phyloP scores from a whole-genome alignment of 2,888 invertebrate species.

The Morpho achilles region DNA sequence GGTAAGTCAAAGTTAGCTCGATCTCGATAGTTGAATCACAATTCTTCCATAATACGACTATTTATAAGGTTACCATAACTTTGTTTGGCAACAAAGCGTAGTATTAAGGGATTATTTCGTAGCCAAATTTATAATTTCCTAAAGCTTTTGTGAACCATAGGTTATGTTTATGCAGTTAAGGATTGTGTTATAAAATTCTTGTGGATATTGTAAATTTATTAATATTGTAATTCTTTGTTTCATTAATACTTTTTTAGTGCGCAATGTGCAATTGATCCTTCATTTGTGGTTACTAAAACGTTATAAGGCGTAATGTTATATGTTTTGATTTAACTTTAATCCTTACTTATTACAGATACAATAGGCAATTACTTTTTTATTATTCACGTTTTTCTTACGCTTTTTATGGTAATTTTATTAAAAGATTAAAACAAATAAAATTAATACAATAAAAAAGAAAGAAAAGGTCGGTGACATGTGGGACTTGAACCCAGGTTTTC shows the following conservation, averaged over 20 bases:
- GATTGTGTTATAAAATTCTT: slow-evolving; percentile 47
- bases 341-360: no score
- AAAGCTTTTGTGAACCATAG: slow-evolving; percentile 42
- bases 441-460: no score
- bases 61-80: slow-evolving; percentile 42
- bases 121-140: slow-evolving; percentile 59
- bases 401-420: no score
- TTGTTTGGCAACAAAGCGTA: slow-evolving; percentile 34
- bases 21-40: slow-evolving; percentile 3
- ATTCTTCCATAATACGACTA: slow-evolving; percentile 26
- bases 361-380: no score
- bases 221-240: neutral
- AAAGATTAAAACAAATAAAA: no score
- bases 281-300: no score
- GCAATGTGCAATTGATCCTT: no score
- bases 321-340: no score
- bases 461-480: no score
- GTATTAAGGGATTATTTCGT: slow-evolving; percentile 63
- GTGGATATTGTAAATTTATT: slow-evolving; percentile 39
- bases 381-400: no score
- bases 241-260: neutral
- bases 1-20: neutral
- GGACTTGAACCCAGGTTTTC: no score
- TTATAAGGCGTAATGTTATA: no score
- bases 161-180: slow-evolving; percentile 59